Conservation (phyloP, 2,797 vertebrate species). For the Hippocampus kuda region DNA sequence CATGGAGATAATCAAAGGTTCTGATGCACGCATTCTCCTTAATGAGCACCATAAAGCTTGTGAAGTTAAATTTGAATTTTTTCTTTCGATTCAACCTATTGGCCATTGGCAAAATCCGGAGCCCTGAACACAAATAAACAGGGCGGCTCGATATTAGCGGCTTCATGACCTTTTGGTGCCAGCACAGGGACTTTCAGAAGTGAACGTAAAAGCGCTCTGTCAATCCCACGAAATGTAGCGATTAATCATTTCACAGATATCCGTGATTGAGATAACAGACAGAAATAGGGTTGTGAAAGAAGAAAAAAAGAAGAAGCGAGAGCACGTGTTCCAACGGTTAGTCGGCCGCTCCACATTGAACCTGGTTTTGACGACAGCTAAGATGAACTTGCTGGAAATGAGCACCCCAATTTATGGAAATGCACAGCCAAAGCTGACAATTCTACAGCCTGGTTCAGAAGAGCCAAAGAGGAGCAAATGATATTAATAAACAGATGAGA, state of each 20-base stretch:
- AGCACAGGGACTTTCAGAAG: not conserved
- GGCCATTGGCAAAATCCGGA: constrained; percentile 15
- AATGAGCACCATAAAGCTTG: constrained; percentile 47
- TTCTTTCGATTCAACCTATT: constrained; percentile 21
- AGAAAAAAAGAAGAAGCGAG: not conserved
- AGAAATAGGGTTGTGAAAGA: not conserved
- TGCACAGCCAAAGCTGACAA: not conserved
- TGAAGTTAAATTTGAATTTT: constrained; percentile 44
- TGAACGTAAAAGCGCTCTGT: not conserved
- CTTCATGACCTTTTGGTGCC: constrained; percentile 22
- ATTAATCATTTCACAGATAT: not conserved
- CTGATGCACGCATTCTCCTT: constrained; percentile 32
- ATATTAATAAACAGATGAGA: too few species aligned
- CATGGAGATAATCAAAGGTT: constrained; percentile 47
- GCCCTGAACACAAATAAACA: constrained; percentile 19
- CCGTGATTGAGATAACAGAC: not conserved
- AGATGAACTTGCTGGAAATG: not conserved
- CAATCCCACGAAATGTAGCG: not conserved
- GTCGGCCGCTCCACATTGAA: not conserved
- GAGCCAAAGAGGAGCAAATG: too few species aligned
- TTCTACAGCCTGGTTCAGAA: not conserved
- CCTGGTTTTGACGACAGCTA: not conserved
- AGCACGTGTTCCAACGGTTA: not conserved
- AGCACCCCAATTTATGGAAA: not conserved
- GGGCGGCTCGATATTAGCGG: constrained; percentile 4